Evolutionary conservation across 2,113 vertebrate genomes (phyloP).

Genomic region (Neogobius melanostomus): DNA sequence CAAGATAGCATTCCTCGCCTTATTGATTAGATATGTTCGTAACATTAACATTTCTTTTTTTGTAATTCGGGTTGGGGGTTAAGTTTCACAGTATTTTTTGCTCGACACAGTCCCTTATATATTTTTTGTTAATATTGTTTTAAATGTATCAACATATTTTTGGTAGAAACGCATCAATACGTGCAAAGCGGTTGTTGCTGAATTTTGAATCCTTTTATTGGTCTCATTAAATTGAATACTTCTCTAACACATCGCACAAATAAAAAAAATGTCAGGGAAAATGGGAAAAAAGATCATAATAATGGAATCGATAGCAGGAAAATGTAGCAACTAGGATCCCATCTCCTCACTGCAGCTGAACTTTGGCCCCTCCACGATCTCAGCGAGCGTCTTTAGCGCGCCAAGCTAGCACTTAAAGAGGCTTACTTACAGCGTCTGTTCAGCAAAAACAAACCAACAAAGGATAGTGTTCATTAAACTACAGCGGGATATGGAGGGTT

Average conservation of each 20-base stretch:
- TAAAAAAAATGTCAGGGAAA: conserved; percentile 11
- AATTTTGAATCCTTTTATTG: not conserved
- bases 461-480: not conserved
- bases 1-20: too few relatives aligned
- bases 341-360: conserved; percentile 18
- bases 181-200: not conserved
- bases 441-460: not conserved
- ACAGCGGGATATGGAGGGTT: too few relatives aligned
- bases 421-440: conserved; percentile 21
- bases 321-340: conserved; percentile 31
- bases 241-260: not conserved
- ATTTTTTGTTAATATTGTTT: too few relatives aligned
- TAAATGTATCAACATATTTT: too few relatives aligned
- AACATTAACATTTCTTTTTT: too few relatives aligned
- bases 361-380: conserved; percentile 42
- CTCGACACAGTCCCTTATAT: too few relatives aligned
- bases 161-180: not conserved
- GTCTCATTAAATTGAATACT: not conserved
- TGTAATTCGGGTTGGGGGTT: too few relatives aligned
- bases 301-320: conserved; percentile 14
- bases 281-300: conserved; percentile 10
- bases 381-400: not conserved
- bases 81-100: too few relatives aligned
- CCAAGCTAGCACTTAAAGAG: conserved; percentile 32
- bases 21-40: too few relatives aligned